Evolutionary conservation across 1,140 invertebrate genomes (phyloP).

Genomic region (Bacillus rossius): DNA sequence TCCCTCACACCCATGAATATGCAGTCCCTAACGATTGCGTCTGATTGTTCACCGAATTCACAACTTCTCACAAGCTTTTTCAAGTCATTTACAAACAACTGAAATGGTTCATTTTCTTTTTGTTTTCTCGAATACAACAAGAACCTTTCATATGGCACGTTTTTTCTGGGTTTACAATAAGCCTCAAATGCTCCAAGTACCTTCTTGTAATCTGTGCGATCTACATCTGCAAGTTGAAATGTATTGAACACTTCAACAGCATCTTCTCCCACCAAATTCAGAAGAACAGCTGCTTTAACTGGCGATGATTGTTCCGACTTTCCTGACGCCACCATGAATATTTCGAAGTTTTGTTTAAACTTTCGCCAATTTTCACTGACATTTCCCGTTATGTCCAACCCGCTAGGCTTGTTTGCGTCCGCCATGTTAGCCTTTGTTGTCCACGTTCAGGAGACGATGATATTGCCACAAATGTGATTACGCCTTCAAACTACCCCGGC

Average conservation of each 20-base stretch:
- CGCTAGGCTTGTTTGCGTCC: no score
- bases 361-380: no score
- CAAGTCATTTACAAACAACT: constrained; percentile 27
- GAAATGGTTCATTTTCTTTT: constrained; percentile 28
- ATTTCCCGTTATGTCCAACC: no score
- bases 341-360: no score
- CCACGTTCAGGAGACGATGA: no score
- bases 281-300: no score
- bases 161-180: constrained; percentile 27
- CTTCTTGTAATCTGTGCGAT: neutral
- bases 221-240: constrained; percentile 8
- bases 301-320: no score
- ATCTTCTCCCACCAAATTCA: neutral
- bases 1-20: constrained; percentile 33
- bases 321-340: no score
- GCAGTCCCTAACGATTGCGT: constrained; percentile 34
- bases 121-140: constrained; percentile 26
- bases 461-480: no score
- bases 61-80: constrained; percentile 24
- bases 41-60: constrained; percentile 25
- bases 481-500: no score
- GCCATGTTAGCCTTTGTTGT: no score
- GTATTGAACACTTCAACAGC: constrained; percentile 12
- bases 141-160: constrained; percentile 26
- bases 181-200: constrained; percentile 19